Percentiles rank a stretch among this genome's conserved stretches.
phyloP scores from a whole-genome alignment of 2,113 vertebrate genomes.

The Anser brachyrhynchus region DNA sequence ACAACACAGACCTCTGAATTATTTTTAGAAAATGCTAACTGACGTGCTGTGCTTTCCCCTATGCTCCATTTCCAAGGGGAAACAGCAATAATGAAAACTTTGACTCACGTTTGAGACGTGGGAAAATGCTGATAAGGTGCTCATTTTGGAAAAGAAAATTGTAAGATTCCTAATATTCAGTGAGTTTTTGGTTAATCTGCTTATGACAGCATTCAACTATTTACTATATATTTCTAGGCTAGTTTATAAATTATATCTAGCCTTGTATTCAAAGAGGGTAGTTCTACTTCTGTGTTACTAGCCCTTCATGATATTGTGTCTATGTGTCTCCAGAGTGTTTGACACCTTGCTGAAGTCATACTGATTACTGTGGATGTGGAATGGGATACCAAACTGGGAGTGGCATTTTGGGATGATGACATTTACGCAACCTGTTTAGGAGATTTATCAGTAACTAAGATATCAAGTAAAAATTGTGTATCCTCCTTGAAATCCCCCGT shows the following conservation, averaged over 20 bases:
- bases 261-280: background rate
- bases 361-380: background rate
- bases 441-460: background rate
- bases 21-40: background rate
- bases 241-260: background rate
- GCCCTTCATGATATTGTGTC: accelerated
- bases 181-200: background rate
- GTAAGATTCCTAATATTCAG: background rate
- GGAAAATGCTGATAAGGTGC: background rate
- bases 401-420: background rate
- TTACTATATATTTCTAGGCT: background rate
- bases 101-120: accelerated
- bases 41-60: background rate
- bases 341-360: background rate
- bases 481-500: background rate
- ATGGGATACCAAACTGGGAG: background rate
- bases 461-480: background rate
- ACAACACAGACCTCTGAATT: background rate
- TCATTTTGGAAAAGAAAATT: background rate
- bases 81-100: background rate
- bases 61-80: background rate
- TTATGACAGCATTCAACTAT: background rate
- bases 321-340: background rate
- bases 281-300: background rate
- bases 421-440: background rate